These are phyloP conservation scores for Spheniscus humboldti DNA, from an alignment of 2,797 vertebrate genomes.

Conservation along the genomic window DNA sequence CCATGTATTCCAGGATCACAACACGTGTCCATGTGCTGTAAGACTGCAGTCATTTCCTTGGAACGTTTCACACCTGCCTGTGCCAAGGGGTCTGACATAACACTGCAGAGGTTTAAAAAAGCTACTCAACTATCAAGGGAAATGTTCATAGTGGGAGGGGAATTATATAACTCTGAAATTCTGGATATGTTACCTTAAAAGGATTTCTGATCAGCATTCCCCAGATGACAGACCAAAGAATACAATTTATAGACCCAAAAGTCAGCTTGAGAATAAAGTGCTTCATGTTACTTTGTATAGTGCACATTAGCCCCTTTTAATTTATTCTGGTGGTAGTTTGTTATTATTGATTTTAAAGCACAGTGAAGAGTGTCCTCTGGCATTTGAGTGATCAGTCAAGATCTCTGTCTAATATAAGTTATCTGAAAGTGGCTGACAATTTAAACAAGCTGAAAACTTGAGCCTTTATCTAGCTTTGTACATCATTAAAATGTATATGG, in stretches of 20 bases:
- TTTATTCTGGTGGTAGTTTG: neutral
- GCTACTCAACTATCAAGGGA: accelerated
- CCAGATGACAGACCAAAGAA: neutral
- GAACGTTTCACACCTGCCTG: neutral
- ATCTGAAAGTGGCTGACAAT: neutral
- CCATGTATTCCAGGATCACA: neutral
- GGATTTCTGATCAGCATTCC: neutral
- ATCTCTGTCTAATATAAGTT: neutral
- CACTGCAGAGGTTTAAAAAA: neutral
- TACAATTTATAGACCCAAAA: neutral
- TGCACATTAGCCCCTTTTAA: neutral
- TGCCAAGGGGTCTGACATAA: neutral
- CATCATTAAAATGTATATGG: neutral
- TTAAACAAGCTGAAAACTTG: neutral
- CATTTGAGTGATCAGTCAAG: neutral
- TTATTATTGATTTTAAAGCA: neutral
- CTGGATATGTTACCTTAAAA: neutral
- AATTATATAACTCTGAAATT: neutral
- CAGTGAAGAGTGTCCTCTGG: neutral
- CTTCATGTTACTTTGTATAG: neutral
- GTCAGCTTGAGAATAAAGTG: neutral
- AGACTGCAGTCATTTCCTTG: neutral
- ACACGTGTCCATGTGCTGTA: accelerated
- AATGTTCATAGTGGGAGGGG: neutral
- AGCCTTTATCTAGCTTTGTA: neutral